These are phyloP conservation scores for Dione vanillae DNA, from an alignment of 2,888 invertebrate genomes.

Conservation along the genomic window DNA sequence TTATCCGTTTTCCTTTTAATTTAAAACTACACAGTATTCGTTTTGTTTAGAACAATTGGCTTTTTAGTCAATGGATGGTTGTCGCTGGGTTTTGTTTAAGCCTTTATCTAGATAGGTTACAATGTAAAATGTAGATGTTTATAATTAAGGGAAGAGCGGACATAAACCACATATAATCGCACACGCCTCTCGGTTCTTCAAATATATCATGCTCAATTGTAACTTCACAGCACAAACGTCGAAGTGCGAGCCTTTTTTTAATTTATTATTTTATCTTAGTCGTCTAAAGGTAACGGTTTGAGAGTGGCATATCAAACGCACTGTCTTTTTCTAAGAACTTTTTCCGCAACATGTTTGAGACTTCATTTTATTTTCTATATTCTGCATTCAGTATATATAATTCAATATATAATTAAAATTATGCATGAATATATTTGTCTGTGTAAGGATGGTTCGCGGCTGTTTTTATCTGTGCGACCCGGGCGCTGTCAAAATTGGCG, in stretches of 20 bases:
- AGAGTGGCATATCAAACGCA: slow-evolving; percentile 47
- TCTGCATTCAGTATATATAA: slow-evolving; percentile 37
- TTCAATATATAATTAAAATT: slow-evolving; percentile 39
- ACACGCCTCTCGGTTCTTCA: slow-evolving; percentile 40
- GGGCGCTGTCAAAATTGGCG: slow-evolving; percentile 53
- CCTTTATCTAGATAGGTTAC: slow-evolving; percentile 79
- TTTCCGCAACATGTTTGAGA: slow-evolving; percentile 27
- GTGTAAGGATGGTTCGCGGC: slow-evolving; percentile 62
- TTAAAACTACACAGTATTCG: slow-evolving; percentile 65
- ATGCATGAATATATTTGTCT: slow-evolving; percentile 67
- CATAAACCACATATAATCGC: slow-evolving; percentile 32
- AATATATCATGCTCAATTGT: slow-evolving; percentile 50
- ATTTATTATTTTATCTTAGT: slow-evolving; percentile 30
- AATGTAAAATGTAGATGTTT: slow-evolving; percentile 73
- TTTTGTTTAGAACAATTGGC: slow-evolving; percentile 66
- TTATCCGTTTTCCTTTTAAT: slow-evolving; percentile 42
- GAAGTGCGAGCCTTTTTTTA: slow-evolving; percentile 35
- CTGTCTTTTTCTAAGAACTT: slow-evolving; percentile 38
- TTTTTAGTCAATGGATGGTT: slow-evolving; percentile 66
- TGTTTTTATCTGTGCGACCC: slow-evolving; percentile 60
- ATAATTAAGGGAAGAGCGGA: slow-evolving; percentile 64
- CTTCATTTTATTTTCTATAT: slow-evolving; percentile 29
- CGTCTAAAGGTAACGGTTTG: slow-evolving; percentile 30
- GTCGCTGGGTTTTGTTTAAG: slow-evolving; percentile 65
- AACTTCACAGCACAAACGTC: slow-evolving; percentile 40